phyloP scores from a whole-genome alignment of 2,797 vertebrate genomes.

The Halcyon chelicuti region DNA sequence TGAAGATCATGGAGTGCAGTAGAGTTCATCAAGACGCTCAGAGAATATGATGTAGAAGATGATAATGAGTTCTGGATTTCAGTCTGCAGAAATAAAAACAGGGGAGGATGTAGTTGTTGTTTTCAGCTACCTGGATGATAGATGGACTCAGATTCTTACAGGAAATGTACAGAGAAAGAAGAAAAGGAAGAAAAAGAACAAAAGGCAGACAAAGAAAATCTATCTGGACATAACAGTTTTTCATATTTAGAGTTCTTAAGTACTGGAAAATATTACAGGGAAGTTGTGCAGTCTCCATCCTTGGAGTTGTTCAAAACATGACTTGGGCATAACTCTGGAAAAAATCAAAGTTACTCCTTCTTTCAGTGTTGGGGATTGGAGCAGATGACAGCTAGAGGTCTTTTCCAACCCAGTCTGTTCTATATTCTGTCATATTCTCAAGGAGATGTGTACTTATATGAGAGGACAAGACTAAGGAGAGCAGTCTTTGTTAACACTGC shows the following conservation, averaged over 20 bases:
- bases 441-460: not conserved
- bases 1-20: not conserved
- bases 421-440: not conserved
- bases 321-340: not conserved
- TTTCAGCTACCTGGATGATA: not conserved
- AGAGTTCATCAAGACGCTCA: not conserved
- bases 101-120: not conserved
- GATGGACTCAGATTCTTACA: not conserved
- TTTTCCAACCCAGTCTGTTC: not conserved
- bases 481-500: not conserved
- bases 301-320: not conserved
- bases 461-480: not conserved
- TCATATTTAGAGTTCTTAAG: not conserved
- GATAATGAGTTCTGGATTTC: not conserved
- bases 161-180: not conserved
- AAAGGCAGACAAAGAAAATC: not conserved
- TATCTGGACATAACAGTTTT: not conserved
- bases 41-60: not conserved
- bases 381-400: not conserved
- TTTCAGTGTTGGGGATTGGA: not conserved
- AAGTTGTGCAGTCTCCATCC: not conserved
- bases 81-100: not conserved
- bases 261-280: not conserved
- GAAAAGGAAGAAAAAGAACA: not conserved
- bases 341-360: not conserved